These are phyloP conservation scores for Chaenocephalus aceratus DNA, from an alignment of 2,113 vertebrate species.

Conservation along the genomic window DNA sequence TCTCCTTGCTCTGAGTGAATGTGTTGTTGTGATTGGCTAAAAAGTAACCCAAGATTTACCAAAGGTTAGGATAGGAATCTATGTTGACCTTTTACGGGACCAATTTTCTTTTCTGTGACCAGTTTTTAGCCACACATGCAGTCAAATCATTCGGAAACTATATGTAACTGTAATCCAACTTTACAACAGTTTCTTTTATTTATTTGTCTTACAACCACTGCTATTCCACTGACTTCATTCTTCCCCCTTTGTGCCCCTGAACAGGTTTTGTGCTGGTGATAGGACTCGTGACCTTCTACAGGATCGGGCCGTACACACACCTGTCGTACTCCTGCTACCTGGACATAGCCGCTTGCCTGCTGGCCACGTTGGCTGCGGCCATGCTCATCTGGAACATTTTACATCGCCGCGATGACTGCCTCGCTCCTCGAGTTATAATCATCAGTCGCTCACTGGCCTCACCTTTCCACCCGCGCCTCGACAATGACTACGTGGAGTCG, in stretches of 20 bases:
- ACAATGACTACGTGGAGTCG: constrained; percentile 98
- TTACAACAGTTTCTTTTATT: too few species aligned
- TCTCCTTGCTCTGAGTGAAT: too few species aligned
- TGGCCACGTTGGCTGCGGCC: constrained; percentile 94
- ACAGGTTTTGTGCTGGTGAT: constrained; percentile 95
- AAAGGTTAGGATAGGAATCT: too few species aligned
- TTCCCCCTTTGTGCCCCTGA: too few species aligned
- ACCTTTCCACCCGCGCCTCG: constrained; percentile 88
- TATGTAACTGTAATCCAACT: neutral
- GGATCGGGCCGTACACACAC: constrained; percentile 92
- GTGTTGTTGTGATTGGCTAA: too few species aligned
- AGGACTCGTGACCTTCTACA: constrained; percentile 96
- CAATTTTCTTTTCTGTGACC: neutral
- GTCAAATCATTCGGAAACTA: neutral
- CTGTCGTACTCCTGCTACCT: constrained; percentile 98
- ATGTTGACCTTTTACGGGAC: too few species aligned
- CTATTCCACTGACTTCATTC: too few species aligned
- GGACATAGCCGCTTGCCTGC: constrained; percentile 93
- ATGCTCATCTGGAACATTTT: constrained; percentile 98
- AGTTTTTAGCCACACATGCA: neutral
- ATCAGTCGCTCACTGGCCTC: constrained; percentile 91
- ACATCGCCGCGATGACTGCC: constrained; percentile 96
- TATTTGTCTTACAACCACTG: too few species aligned
- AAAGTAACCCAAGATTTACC: too few species aligned
- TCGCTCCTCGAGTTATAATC: constrained; percentile 91